These are phyloP conservation scores for Zaprionus ornatus DNA, from an alignment of 1,140 invertebrate species.

Conservation along the genomic window DNA sequence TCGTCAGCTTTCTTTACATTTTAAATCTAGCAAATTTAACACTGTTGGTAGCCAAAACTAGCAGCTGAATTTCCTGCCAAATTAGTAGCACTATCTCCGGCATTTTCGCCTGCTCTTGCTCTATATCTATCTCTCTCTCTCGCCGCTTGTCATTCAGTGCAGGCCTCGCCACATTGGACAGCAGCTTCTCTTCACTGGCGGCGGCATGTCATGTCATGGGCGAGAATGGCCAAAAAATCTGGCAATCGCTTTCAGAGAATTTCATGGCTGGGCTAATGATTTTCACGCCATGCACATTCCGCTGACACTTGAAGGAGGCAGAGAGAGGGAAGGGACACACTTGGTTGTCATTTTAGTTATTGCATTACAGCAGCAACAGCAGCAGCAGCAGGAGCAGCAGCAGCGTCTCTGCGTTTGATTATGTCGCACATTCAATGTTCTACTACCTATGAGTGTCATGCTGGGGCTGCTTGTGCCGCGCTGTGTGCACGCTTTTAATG, in stretches of 20 bases:
- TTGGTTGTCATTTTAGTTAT: slow-evolving; percentile 78
- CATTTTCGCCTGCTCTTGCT: background rate
- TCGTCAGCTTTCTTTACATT: too few species aligned
- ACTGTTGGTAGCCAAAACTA: background rate
- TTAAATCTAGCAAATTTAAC: background rate
- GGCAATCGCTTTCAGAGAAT: slow-evolving; percentile 65
- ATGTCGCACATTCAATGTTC: slow-evolving; percentile 64
- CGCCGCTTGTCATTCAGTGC: background rate
- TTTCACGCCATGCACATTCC: slow-evolving; percentile 69
- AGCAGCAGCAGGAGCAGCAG: background rate
- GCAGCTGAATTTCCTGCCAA: slow-evolving; percentile 1
- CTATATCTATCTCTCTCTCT: background rate
- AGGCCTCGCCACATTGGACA: slow-evolving; percentile 38
- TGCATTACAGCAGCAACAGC: slow-evolving; percentile 66
- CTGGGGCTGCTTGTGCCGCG: background rate
- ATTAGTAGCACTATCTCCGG: background rate
- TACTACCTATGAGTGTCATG: slow-evolving; percentile 53
- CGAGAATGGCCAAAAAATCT: slow-evolving; percentile 66
- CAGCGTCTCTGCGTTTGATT: slow-evolving; percentile 67
- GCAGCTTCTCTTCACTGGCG: slow-evolving; percentile 1
- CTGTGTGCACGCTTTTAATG: slow-evolving; percentile 63
- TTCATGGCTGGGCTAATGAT: slow-evolving; percentile 70
- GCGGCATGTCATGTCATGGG: slow-evolving; percentile 31
- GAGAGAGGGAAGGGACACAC: slow-evolving; percentile 21
- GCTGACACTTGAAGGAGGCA: slow-evolving; percentile 58